A percentile compares a stretch with the other conserved stretches of the same genome.
phyloP scores from a whole-genome alignment of 1,140 invertebrate genomes.

The Scaptodrosophila lebanonensis region DNA sequence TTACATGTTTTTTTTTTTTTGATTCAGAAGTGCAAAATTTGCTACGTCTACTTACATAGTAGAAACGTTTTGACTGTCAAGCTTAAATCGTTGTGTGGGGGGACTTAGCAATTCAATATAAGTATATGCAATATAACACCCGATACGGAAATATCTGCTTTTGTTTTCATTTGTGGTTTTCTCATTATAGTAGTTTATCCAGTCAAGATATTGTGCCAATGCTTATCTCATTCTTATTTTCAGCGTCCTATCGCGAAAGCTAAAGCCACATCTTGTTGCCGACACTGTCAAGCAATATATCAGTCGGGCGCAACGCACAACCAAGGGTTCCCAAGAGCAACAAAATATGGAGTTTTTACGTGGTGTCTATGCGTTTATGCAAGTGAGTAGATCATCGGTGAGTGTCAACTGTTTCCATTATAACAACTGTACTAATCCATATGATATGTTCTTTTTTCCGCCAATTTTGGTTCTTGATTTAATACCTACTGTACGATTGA shows the following conservation, averaged over 20 bases:
- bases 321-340: constrained; percentile 73
- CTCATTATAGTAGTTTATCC: neutral
- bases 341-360: constrained; percentile 78
- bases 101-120: too few species aligned
- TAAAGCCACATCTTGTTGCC: constrained; percentile 76
- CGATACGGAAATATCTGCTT: too few species aligned
- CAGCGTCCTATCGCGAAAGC: constrained; percentile 71
- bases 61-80: too few species aligned
- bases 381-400: constrained; percentile 78
- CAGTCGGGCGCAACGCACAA: constrained; percentile 75
- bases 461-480: constrained; percentile 63
- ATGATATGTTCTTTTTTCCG: constrained; percentile 74
- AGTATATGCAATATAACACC: too few species aligned
- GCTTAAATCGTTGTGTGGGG: too few species aligned
- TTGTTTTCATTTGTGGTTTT: neutral
- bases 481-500: constrained; percentile 50
- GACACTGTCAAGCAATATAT: constrained; percentile 77
- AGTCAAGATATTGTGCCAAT: too few species aligned
- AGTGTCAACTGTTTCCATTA: constrained; percentile 75
- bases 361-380: constrained; percentile 78
- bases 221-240: constrained; percentile 5
- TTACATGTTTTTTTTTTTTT: too few species aligned
- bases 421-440: constrained; percentile 77
- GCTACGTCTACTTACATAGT: too few species aligned
- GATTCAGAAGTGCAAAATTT: too few species aligned